These are phyloP conservation scores for Sebastes fasciatus DNA, from an alignment of 2,113 vertebrate genomes.

Conservation along the genomic window DNA sequence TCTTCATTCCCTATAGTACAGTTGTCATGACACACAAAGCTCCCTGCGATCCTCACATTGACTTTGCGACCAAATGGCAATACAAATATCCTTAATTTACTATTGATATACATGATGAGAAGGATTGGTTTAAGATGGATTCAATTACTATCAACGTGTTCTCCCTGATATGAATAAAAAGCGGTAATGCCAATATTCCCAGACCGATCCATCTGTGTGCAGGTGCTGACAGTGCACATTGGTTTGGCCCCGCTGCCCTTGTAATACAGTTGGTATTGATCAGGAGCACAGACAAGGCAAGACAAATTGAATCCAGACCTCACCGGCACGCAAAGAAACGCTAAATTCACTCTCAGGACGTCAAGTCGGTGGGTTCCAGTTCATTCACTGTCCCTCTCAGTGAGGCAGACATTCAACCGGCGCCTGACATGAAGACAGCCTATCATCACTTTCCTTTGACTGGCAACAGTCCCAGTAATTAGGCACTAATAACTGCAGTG, in stretches of 20 bases:
- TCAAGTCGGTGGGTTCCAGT: conserved; percentile 45
- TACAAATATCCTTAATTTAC: conserved; percentile 46
- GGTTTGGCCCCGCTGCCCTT: conserved; percentile 59
- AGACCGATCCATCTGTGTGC: conserved; percentile 49
- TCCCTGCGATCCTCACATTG: background rate
- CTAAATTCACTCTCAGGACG: conserved; percentile 44
- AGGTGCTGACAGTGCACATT: conserved; percentile 76
- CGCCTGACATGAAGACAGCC: conserved; percentile 36
- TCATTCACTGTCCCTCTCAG: conserved; percentile 41
- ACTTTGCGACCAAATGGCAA: conserved; percentile 41
- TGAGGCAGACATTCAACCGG: conserved; percentile 36
- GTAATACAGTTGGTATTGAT: conserved; percentile 82
- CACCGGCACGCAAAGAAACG: conserved; percentile 38
- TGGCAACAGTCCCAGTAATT: conserved; percentile 54
- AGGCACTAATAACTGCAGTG: conserved; percentile 45
- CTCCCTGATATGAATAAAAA: conserved; percentile 60
- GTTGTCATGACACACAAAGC: background rate
- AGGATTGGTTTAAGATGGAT: conserved; percentile 41
- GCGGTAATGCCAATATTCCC: conserved; percentile 49
- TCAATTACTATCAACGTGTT: conserved; percentile 47
- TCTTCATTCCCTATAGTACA: background rate
- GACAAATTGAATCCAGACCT: conserved; percentile 69
- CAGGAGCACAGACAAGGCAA: conserved; percentile 60
- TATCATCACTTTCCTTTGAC: conserved; percentile 61
- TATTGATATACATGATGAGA: conserved; percentile 46